Evolutionary conservation across 2,888 invertebrate genomes (phyloP).

Genomic region (Amblyteles armatorius): DNA sequence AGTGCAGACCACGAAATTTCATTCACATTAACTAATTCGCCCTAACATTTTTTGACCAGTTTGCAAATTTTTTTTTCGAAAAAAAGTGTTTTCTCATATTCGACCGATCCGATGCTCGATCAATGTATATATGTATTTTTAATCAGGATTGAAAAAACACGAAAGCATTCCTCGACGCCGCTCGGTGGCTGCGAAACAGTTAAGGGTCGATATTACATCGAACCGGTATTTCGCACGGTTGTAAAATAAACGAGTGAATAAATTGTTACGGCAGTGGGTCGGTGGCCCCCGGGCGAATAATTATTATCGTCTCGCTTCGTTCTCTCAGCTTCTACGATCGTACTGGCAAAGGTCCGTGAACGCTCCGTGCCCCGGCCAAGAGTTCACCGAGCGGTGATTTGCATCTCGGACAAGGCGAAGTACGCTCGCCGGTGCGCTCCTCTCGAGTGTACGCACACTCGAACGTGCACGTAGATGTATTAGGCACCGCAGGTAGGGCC

Average conservation of each 20-base stretch:
- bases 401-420: conserved; percentile 67
- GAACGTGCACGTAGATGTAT: neutral
- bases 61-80: neutral
- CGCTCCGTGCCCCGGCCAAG: conserved; percentile 48
- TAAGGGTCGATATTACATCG: conserved; percentile 11
- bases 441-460: conserved; percentile 9
- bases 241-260: conserved; percentile 7
- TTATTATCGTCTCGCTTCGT: conserved; percentile 57
- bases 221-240: conserved; percentile 9
- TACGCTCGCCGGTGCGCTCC: conserved; percentile 53
- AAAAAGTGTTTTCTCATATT: neutral
- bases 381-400: conserved; percentile 67
- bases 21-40: too few relatives aligned
- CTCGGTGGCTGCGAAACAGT: neutral
- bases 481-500: neutral
- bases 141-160: neutral
- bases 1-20: too few relatives aligned
- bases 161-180: neutral
- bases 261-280: conserved; percentile 23
- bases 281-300: conserved; percentile 46
- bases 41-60: too few relatives aligned
- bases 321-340: conserved; percentile 46
- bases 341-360: conserved; percentile 33
- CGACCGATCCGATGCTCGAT: neutral
- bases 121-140: neutral